Evolutionary conservation across 2,113 vertebrate species (phyloP), one percentile per base, ranked within the genome.

Genomic region (Dromas ardeola): DNA sequence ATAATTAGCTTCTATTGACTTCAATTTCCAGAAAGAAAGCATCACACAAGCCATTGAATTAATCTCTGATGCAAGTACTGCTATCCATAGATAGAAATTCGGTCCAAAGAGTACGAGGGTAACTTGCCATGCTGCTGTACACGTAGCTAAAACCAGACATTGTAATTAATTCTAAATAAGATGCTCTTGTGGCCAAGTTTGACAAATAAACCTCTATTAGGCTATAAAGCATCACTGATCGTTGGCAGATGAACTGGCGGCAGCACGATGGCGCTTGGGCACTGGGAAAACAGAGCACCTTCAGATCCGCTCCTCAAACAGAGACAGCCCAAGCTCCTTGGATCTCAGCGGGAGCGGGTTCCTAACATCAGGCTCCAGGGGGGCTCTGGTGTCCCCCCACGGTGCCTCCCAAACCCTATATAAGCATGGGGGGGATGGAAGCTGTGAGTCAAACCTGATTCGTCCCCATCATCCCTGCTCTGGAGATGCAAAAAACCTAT

Each of bases 121-220:
- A 56, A 58, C 50, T 74, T 21, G 43, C 63, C 87, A 42, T 1
- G 6, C 67, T 87, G 81, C 77, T 52, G 67, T 16, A 27, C 59
- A 22, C 0, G 1, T 2, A 86, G 71, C 59, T 88, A 67, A 91
- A 81, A 34, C 30, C 81, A 91, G 78, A 50, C 16, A 20, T 36
- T 58, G 25, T 47, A 83, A 90, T 89, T 91, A 67, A 61, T 36
- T 92, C 76, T 71, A 83, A 93, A 17, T n/a, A 56, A 91, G 69
- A 83, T 2, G 13, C 25, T 74, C 50, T 58, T 67, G 55, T 38
- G 66, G 52, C 34, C 42, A 84, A 13, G 23, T 86, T 81, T 81
- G 86, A 86, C 78, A 86, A 84, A 90, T 76, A 77, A 95, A 86
- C 56, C 59, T n/a, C 62, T 42, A 43, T 94, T 90, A 86, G 87